Conservation (phyloP, 2,888 invertebrate species). For the Stomorhina lunata region DNA sequence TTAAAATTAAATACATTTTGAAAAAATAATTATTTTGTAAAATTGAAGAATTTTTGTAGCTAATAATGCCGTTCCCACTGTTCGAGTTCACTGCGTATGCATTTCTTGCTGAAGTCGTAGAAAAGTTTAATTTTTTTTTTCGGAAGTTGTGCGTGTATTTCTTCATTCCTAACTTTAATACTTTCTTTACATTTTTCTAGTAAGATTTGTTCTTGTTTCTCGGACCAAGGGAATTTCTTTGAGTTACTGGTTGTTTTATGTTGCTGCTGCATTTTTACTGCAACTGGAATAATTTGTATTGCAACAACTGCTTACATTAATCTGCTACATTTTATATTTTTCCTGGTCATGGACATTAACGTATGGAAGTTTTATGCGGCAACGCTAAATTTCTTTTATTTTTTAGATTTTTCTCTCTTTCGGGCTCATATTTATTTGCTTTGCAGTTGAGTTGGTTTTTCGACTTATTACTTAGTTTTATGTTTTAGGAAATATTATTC, state of each 20-base stretch:
- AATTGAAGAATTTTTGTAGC: too few species aligned
- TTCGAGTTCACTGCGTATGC: conserved; percentile 9
- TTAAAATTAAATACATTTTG: too few species aligned
- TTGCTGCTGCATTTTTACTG: not conserved
- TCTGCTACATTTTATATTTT: conserved; percentile 33
- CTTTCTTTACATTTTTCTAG: not conserved
- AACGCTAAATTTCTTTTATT: conserved; percentile 17
- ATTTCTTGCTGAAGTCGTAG: conserved; percentile 45
- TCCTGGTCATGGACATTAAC: conserved; percentile 41
- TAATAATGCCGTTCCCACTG: not conserved
- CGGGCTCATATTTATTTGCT: not conserved
- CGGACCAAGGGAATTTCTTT: conserved; percentile 42
- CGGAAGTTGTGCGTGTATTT: not conserved
- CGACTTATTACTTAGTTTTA: not conserved
- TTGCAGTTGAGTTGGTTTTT: not conserved
- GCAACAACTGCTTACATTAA: conserved; percentile 24
- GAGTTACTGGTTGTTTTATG: conserved; percentile 26
- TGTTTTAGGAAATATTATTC: not conserved
- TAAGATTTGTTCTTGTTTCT: conserved; percentile 26
- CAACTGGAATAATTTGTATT: conserved; percentile 22
- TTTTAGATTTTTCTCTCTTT: not conserved
- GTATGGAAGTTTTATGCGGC: conserved; percentile 44
- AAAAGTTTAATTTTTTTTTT: conserved; percentile 49
- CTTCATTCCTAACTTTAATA: not conserved
- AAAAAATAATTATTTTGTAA: too few species aligned